Base-by-base conservation (phyloP, 2,888 invertebrate genomes). In the Fragum sueziense region DNA sequence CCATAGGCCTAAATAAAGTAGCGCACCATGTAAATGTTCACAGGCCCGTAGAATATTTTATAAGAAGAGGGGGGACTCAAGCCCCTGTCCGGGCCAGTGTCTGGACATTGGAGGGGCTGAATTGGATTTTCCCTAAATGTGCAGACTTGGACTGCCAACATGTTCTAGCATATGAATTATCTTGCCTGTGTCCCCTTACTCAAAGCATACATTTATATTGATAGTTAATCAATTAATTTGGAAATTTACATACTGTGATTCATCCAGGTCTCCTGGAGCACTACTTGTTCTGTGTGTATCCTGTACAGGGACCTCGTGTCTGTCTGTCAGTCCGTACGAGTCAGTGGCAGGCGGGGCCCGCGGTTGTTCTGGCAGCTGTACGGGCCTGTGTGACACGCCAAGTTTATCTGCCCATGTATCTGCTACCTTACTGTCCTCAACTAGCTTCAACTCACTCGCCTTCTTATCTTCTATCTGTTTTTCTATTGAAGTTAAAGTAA, bases 401-500 rank as follows among this genome's bases (percentile, higher is more conserved):
- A 88, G 85, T 54, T 87, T 88, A 61, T 90, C 89, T 31, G 89
- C 90, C 90, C 90, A 90, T 0, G 88, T 88, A 51, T 87, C 85
- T 29, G 86, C 82, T 17, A 82, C 70, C 22, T 78, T 37, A n/a
- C 25, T 71, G 20, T 74, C 69, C 22, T 74, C 79, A 37, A 71
- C 81, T 52, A 88, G 86, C 65, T 78, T 80, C 61, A 82, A 69
- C 68, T 90, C 90, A 72, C 84, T 85, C 34, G 86, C 67, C 54
- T 91, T 88, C 76, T 93, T 92, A 74, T 93, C 93, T 85, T 93
- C 93, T 74, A 91, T 88, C 85, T 93, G 93, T 70, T 84, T 86
- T 57, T 90, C 90, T 90, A 74, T 31, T 47, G 7, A 4, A 65
- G 2, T 7, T n/a, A 57, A 57, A 57, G 25, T 51, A 67, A 47